phyloP scores from a whole-genome alignment of 2,888 invertebrate species.

The Aspidapion aeneum region DNA sequence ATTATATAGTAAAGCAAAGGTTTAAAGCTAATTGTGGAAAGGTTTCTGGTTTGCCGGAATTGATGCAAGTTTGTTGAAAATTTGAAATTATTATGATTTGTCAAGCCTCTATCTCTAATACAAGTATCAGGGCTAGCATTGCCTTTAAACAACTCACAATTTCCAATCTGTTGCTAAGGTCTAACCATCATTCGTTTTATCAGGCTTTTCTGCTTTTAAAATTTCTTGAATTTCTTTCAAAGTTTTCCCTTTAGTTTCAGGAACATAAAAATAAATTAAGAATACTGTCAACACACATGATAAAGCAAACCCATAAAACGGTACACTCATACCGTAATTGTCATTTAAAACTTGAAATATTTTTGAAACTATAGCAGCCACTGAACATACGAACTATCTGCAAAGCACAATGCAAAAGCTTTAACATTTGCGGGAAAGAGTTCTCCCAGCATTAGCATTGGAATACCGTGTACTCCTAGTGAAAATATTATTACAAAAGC shows the following conservation, averaged over 20 bases:
- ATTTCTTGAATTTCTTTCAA: constrained; percentile 68
- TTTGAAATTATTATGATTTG: no score
- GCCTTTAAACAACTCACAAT: no score
- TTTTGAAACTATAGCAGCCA: constrained; percentile 50
- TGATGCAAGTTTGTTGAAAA: no score
- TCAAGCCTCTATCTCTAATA: no score
- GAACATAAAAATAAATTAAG: constrained; percentile 56
- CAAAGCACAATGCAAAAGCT: constrained; percentile 54
- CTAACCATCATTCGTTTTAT: no score
- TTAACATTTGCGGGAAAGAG: constrained; percentile 55
- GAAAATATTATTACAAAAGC: constrained; percentile 51
- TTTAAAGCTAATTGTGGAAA: no score
- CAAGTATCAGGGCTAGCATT: constrained; percentile 47
- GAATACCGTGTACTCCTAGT: constrained; percentile 52
- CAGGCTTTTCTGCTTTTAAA: no score
- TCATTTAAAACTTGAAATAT: constrained; percentile 53
- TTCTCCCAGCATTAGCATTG: constrained; percentile 52
- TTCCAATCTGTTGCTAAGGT: no score
- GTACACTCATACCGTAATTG: constrained; percentile 57
- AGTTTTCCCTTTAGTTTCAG: no score
- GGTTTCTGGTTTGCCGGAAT: no score
- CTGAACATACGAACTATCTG: constrained; percentile 51
- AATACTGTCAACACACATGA: constrained; percentile 58
- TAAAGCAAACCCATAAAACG: constrained; percentile 61
- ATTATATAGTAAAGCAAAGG: no score